Evolutionary conservation across 64 coral and sea anemone genomes (phyloP), one percentile per base, ranked within the genome.

Genomic region (Orbicella faveolata): DNA sequence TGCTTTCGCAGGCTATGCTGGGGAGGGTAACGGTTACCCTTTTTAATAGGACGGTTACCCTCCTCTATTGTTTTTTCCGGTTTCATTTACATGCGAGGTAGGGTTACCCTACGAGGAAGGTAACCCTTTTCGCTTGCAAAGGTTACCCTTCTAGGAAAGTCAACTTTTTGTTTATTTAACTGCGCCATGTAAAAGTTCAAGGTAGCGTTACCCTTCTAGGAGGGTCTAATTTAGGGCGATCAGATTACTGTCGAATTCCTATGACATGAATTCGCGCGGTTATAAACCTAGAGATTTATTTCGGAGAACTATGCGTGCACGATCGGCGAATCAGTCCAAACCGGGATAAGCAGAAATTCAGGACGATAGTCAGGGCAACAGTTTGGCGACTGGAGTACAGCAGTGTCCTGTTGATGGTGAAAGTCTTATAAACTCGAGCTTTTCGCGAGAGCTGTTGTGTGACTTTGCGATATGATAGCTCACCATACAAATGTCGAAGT

Each of bases 211-310:
- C 48, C 48, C 51, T 79, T 51, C 77, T 59, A 57, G 77, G 52
- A 79, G 77, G 77, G 77, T 59, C 77, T 55, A 79, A 51, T 79
- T 79, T 79, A 79, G 77, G 52, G 48, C 25, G 48, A 79, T 79
- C 77, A 79, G 77, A 79, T 79, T 79, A 79, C 52, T 79, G 77
- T 55, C 77, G 55, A 2, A 79, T 79, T 54, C 77, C 77, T 79
- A 57, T 41, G 30, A 55, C 52, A 79, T 79, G 44, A 19, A 44
- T 79, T 79, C 19, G 77, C 19, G 48, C 44, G 48, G 77, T 79
- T 54, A 79, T 79, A 79, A 79, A 79, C 77, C 77, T 79, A 51
- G 77, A 41, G 51, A 79, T 55, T 41, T 55, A 54, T 79, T 79
- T 79, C 48, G 16, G 44, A 41, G 52, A 79, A 79, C 77, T 52